Percentiles rank a stretch among this genome's conserved stretches.
Evolutionary conservation across 2,888 invertebrate species (phyloP).

Genomic region (Drosophila lacicola): DNA sequence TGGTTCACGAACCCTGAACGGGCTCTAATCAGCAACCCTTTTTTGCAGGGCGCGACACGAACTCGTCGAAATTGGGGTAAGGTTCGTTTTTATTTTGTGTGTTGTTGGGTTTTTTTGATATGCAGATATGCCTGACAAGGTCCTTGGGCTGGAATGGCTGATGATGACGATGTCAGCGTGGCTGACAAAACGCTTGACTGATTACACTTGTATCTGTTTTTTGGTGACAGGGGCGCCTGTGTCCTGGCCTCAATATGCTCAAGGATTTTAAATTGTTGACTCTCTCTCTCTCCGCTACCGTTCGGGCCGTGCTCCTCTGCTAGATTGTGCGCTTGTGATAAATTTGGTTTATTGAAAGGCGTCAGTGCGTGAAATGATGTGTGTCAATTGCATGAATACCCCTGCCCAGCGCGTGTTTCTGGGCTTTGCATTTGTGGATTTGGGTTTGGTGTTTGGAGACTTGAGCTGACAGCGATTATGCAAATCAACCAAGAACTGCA

Average conservation of each 20-base stretch:
- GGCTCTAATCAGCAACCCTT: constrained; percentile 79
- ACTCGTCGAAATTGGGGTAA: constrained; percentile 53
- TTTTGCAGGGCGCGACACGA: constrained; percentile 46
- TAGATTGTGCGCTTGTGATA: constrained; percentile 77
- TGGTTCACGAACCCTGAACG: constrained; percentile 66
- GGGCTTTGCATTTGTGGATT: constrained; percentile 48
- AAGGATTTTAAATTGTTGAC: constrained; percentile 78
- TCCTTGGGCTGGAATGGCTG: constrained; percentile 37
- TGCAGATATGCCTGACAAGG: constrained; percentile 78
- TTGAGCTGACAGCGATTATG: constrained; percentile 81
- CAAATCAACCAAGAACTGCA: constrained; percentile 72
- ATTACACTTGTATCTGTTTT: constrained; percentile 81
- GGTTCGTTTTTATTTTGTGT: constrained; percentile 31
- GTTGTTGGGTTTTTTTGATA: constrained; percentile 74
- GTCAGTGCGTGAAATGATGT: constrained; percentile 86
- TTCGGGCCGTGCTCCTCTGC: background rate
- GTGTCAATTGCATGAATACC: constrained; percentile 85
- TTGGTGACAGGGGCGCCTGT: constrained; percentile 38
- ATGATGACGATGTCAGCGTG: constrained; percentile 58
- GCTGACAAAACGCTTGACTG: constrained; percentile 82
- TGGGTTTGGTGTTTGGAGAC: constrained; percentile 36
- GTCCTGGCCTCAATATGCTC: constrained; percentile 62
- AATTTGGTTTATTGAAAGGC: constrained; percentile 85
- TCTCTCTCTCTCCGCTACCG: constrained; percentile 38
- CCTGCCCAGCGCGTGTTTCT: constrained; percentile 47